These are phyloP conservation scores for Caenorhabditis sp. DNA, from an alignment of 2,888 invertebrate genomes.

Conservation along the genomic window DNA sequence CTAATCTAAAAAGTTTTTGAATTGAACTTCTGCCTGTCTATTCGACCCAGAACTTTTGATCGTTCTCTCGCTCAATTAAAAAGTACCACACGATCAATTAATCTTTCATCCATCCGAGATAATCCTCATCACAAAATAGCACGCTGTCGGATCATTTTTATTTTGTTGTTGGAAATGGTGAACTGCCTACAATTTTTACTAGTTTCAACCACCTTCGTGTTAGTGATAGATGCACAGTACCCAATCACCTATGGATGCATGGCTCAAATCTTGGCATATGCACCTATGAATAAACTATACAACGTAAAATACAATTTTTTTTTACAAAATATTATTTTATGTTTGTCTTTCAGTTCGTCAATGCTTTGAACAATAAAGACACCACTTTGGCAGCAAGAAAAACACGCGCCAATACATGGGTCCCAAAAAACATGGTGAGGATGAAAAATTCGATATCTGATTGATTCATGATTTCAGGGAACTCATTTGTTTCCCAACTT, in stretches of 20 bases:
- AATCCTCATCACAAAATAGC: too few species aligned
- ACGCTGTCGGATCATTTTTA: too few species aligned
- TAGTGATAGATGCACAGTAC: neutral
- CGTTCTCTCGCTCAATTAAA: too few species aligned
- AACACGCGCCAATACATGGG: neutral
- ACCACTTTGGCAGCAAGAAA: neutral
- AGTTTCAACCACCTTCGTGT: neutral
- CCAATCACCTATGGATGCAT: neutral
- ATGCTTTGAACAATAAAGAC: neutral
- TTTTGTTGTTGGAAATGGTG: too few species aligned
- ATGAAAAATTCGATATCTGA: too few species aligned
- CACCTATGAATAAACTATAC: neutral
- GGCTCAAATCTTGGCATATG: neutral
- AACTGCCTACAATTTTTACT: too few species aligned
- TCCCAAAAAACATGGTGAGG: neutral
- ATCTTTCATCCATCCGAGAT: too few species aligned
- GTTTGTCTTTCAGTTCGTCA: neutral
- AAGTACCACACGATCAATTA: too few species aligned
- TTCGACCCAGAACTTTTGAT: too few species aligned
- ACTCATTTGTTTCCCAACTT: conserved; percentile 23
- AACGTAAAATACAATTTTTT: neutral
- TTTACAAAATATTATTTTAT: too few species aligned
- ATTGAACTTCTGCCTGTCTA: too few species aligned
- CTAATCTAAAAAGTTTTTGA: too few species aligned
- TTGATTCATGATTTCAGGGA: conserved; percentile 12